Evolutionary conservation across 2,113 vertebrate species (phyloP).

Genomic region (Physeter macrocephalus): DNA sequence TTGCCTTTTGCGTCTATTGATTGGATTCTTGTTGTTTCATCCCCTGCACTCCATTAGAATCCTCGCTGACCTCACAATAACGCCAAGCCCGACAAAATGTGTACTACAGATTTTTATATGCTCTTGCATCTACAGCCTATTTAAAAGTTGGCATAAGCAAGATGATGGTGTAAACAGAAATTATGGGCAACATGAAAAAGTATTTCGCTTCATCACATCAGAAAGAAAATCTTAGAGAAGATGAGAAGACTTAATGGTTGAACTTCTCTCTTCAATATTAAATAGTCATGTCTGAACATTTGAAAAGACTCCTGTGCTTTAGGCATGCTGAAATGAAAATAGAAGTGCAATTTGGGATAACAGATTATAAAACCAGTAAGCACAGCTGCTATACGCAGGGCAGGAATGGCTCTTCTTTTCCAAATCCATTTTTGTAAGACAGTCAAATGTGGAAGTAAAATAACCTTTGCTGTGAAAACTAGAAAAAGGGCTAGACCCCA

Average conservation of each 20-base stretch:
- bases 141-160: conserved; percentile 53
- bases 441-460: neutral
- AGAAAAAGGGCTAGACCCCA: neutral
- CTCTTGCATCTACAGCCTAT: conserved; percentile 8
- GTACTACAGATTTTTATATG: conserved; percentile 27
- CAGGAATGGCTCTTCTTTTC: neutral
- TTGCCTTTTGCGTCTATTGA: conserved; percentile 62
- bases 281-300: conserved; percentile 27
- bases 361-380: conserved; percentile 32
- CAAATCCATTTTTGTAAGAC: conserved; percentile 29
- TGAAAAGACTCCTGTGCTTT: conserved; percentile 28
- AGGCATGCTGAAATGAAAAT: conserved; percentile 58
- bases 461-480: conserved; percentile 18
- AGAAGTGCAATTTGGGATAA: conserved; percentile 56
- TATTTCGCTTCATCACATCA: conserved; percentile 39
- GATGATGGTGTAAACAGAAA: conserved; percentile 14
- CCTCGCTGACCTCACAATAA: conserved; percentile 66
- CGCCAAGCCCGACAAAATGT: conserved; percentile 38
- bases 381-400: conserved; percentile 10
- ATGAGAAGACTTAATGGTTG: conserved; percentile 35
- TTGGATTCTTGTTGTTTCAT: conserved; percentile 56
- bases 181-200: neutral
- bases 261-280: conserved; percentile 44
- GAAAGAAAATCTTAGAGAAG: conserved; percentile 33
- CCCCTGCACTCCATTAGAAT: conserved; percentile 47